Conservation (phyloP, 2,113 vertebrate genomes). For the Astatoreochromis straeleni region DNA sequence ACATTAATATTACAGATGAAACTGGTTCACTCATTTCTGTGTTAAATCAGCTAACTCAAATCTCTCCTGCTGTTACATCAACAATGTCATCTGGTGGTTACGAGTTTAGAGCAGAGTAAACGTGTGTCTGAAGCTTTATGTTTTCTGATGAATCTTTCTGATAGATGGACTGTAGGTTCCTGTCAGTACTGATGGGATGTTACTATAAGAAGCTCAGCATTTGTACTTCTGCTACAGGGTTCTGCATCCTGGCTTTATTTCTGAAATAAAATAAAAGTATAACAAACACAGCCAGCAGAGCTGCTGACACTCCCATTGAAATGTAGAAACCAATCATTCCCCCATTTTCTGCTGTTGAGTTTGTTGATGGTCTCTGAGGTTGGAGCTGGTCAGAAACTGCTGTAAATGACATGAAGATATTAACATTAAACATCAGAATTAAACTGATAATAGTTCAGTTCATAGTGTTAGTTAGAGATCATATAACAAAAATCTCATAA, state of each 20-base stretch:
- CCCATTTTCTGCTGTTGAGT: neutral
- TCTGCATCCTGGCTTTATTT: neutral
- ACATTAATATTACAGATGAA: neutral
- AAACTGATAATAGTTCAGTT: neutral
- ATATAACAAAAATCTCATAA: neutral
- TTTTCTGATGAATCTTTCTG: neutral
- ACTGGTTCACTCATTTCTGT: neutral
- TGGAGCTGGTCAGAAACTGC: neutral
- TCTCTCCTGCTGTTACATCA: neutral
- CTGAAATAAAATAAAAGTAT: neutral
- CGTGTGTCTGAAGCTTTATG: neutral
- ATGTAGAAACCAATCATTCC: neutral
- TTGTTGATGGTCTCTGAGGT: neutral
- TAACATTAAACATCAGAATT: neutral
- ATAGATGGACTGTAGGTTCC: neutral
- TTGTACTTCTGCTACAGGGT: neutral
- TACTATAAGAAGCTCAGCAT: neutral
- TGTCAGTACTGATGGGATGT: neutral
- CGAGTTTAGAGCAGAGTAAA: neutral
- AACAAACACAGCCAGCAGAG: neutral
- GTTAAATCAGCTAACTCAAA: neutral
- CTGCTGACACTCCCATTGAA: neutral
- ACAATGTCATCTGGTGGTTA: neutral
- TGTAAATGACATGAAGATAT: neutral
- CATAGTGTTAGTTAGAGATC: neutral